Conservation (phyloP, 2,113 vertebrate species). For the Callaeas wilsoni region DNA sequence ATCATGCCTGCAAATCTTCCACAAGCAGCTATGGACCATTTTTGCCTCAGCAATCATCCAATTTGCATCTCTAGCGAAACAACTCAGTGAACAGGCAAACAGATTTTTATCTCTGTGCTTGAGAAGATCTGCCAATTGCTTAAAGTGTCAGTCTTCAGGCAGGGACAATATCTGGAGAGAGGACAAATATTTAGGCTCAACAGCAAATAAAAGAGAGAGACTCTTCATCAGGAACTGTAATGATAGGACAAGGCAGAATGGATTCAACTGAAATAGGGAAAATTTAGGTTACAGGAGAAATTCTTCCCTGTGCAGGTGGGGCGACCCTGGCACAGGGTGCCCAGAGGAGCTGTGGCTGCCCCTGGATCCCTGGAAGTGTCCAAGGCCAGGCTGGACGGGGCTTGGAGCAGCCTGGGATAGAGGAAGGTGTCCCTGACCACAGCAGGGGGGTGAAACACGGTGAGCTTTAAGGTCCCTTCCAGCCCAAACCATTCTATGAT, state of each 20-base stretch:
- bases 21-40: not conserved
- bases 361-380: not conserved
- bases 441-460: not conserved
- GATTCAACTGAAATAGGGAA: not conserved
- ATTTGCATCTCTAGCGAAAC: not conserved
- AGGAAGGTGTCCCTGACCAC: not conserved
- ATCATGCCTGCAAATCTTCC: not conserved
- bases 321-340: not conserved
- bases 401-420: fast-evolving
- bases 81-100: not conserved
- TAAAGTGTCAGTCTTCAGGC: not conserved
- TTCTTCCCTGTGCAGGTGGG: not conserved
- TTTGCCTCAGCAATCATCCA: not conserved
- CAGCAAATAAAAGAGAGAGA: not conserved
- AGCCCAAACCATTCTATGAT: not conserved
- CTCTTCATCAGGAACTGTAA: not conserved
- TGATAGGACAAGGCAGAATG: not conserved
- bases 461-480: not conserved
- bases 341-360: not conserved
- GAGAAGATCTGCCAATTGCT: not conserved
- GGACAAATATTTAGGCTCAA: not conserved
- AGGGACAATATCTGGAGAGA: not conserved
- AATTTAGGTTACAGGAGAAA: not conserved
- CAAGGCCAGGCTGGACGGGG: fast-evolving
- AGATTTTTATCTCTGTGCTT: not conserved